Conservation (phyloP, 2,113 vertebrate species). For the Philantomba maxwellii region DNA sequence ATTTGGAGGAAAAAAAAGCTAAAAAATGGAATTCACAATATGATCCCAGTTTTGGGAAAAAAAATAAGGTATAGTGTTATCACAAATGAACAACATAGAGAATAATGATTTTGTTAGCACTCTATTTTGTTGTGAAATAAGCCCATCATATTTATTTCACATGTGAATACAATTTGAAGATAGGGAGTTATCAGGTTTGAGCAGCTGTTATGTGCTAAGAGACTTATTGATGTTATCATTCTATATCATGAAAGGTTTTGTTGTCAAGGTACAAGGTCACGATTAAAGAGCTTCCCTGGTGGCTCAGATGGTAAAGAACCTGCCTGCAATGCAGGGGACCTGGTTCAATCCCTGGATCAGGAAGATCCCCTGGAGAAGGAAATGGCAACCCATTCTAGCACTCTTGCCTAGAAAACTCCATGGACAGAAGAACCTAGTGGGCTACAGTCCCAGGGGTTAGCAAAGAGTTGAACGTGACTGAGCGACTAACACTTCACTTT, state of each 20-base stretch:
- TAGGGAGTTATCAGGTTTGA: background rate
- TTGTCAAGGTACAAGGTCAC: background rate
- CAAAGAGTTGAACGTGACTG: background rate
- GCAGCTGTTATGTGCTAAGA: background rate
- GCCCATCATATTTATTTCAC: background rate
- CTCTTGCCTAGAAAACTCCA: background rate
- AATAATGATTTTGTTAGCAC: rapidly evolving
- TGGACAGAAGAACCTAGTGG: background rate
- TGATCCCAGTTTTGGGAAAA: background rate
- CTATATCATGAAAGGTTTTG: background rate
- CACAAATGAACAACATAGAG: background rate
- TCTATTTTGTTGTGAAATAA: background rate
- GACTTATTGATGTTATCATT: background rate
- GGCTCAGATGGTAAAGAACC: background rate
- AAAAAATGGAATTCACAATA: background rate
- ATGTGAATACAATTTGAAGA: background rate
- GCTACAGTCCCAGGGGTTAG: background rate
- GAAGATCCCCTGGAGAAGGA: background rate
- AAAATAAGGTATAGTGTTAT: background rate
- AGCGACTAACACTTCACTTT: background rate
- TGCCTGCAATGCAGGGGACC: background rate
- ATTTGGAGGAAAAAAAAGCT: background rate
- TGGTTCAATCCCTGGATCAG: background rate
- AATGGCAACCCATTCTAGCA: background rate
- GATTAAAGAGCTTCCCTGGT: background rate